phyloP scores from a whole-genome alignment of 2,113 vertebrate genomes.

The Rhinolophus ferrumequinum region DNA sequence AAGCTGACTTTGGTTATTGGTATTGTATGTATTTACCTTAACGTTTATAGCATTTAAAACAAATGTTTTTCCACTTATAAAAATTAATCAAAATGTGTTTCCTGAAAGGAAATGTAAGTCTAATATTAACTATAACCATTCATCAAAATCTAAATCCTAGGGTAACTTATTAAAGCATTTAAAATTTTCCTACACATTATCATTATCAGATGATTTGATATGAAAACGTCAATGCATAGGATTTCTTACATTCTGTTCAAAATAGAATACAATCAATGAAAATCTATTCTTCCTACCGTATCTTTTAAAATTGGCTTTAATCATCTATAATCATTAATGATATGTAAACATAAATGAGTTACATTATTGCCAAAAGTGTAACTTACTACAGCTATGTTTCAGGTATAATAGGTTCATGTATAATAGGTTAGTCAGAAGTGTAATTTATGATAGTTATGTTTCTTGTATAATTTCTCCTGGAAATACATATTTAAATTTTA shows the following conservation, averaged over 20 bases:
- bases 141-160: conserved; percentile 1
- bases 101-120: no score
- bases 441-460: not conserved
- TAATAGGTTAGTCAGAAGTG: not conserved
- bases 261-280: not conserved
- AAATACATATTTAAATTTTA: not conserved
- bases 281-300: not conserved
- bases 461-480: not conserved
- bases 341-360: not conserved
- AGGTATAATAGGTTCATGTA: not conserved
- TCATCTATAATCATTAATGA: not conserved
- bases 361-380: not conserved
- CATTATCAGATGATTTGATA: not conserved
- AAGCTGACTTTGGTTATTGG: not conserved
- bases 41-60: not conserved
- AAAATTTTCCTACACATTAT: not conserved
- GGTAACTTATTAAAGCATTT: not conserved
- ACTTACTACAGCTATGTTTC: not conserved
- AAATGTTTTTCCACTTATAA: not conserved
- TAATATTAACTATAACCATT: not conserved
- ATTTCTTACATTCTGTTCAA: not conserved
- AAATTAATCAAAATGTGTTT: not conserved
- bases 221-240: not conserved
- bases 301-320: not conserved
- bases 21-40: not conserved